Base-by-base conservation (phyloP, 2,888 invertebrate species). In the Scaptomyza caliginosa region DNA sequence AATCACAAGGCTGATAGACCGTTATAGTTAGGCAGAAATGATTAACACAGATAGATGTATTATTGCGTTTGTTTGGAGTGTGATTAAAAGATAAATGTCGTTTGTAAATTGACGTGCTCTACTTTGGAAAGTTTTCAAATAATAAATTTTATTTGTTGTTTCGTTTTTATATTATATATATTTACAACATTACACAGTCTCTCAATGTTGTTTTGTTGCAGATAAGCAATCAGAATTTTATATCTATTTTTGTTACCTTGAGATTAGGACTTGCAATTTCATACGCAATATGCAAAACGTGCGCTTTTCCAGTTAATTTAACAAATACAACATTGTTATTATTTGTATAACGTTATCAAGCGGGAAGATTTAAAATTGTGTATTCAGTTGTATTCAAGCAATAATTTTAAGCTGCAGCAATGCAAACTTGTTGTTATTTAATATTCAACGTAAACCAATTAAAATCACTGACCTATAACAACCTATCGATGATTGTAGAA, bases 381-480 rank as follows among this genome's bases (percentile, higher is more conserved):
- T n/a, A n/a, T n/a, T n/a, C n/a, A n/a, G n/a, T n/a, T n/a, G n/a
- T n/a, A n/a, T n/a, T n/a, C n/a, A n/a, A n/a, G n/a, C n/a, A n/a
- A n/a, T n/a, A n/a, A n/a, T n/a, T n/a, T n/a, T n/a, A n/a, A n/a
- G n/a, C n/a, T n/a, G n/a, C n/a, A n/a, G n/a, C 43, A 5, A 19
- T 4, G 4, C 0, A 28, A n/a, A 17, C 10, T 17, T 10, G 4
- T 7, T 8, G 21, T 24, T 13, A 24, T 24, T 6, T 2, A 24
- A 38, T 42, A 50, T 42, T 19, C 43, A 26, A 8, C 23, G 4
- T n/a, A 36, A 2, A 19, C 3, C 19, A 7, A 43, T 54, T 32
- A 30, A 30, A 45, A 19, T 8, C 68, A 67, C 69, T 73, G 77
- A 83, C 77, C 81, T 80, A 68, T 42, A 59, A 42, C 77, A 77